Percentiles rank a stretch among this genome's conserved stretches.
Conservation (phyloP, 2,888 invertebrate species). For the Doris montereyensis region DNA sequence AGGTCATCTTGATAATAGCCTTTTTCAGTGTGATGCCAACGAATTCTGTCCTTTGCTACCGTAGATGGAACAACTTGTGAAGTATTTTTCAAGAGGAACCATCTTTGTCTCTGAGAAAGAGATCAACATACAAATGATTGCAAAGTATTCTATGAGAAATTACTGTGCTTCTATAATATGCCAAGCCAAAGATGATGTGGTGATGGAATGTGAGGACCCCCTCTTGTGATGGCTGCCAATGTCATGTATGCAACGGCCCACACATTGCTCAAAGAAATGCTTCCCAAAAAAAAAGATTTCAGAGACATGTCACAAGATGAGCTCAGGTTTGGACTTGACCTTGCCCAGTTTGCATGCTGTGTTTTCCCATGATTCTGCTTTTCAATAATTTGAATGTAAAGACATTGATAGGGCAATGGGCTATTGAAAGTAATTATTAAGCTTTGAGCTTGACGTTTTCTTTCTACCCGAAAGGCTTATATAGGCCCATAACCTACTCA, state of each 20-base stretch:
- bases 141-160: slow-evolving; percentile 16
- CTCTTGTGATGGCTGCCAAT: slow-evolving; percentile 31
- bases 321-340: too few relatives aligned
- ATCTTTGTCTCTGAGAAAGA: slow-evolving; percentile 36
- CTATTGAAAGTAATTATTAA: too few relatives aligned
- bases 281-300: slow-evolving; percentile 29
- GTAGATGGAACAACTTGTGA: slow-evolving; percentile 33
- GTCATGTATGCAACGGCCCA: slow-evolving; percentile 28
- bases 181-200: slow-evolving; percentile 23
- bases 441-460: too few relatives aligned
- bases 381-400: too few relatives aligned
- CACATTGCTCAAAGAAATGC: slow-evolving; percentile 4
- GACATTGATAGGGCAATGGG: too few relatives aligned
- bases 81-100: slow-evolving; percentile 12
- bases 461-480: too few relatives aligned
- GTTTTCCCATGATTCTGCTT: too few relatives aligned
- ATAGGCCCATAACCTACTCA: too few relatives aligned
- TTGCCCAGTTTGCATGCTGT: too few relatives aligned
- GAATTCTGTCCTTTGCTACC: background rate
- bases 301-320: slow-evolving; percentile 38
- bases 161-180: slow-evolving; percentile 33
- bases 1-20: too few relatives aligned
- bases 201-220: slow-evolving; percentile 35
- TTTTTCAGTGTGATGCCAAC: too few relatives aligned
- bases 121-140: slow-evolving; percentile 18